Conservation (phyloP, 2,888 invertebrate species). For the Acrobasis repandana region DNA sequence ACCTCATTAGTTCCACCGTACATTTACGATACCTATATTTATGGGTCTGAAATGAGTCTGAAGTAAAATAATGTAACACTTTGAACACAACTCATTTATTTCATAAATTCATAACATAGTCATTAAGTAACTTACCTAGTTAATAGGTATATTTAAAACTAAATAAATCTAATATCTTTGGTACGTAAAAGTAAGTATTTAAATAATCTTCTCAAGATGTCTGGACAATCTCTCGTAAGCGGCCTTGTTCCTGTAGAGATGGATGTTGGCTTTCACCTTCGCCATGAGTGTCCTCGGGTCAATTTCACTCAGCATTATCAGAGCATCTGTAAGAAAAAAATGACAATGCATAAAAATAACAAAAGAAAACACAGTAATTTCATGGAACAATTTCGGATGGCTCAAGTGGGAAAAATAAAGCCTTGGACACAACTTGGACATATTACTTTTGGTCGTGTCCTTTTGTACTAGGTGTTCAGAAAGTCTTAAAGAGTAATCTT, state of each 20-base stretch:
- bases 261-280: constrained; percentile 83
- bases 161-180: constrained; percentile 28
- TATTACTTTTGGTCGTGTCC: too few species aligned
- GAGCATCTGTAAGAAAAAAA: constrained; percentile 69
- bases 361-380: too few species aligned
- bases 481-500: too few species aligned
- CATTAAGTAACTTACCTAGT: neutral
- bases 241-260: constrained; percentile 83
- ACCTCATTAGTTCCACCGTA: too few species aligned
- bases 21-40: too few species aligned
- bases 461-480: too few species aligned
- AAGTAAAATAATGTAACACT: neutral
- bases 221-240: constrained; percentile 69
- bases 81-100: constrained; percentile 1
- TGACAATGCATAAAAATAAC: neutral
- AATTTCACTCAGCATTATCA: constrained; percentile 77
- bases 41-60: too few species aligned
- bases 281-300: constrained; percentile 79
- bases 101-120: neutral
- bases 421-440: too few species aligned
- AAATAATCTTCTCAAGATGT: constrained; percentile 60
- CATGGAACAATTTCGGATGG: too few species aligned
- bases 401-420: too few species aligned
- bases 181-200: constrained; percentile 19
- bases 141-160: constrained; percentile 21